Conservation (phyloP, 1,140 invertebrate species). For the Drosophila jambulina region DNA sequence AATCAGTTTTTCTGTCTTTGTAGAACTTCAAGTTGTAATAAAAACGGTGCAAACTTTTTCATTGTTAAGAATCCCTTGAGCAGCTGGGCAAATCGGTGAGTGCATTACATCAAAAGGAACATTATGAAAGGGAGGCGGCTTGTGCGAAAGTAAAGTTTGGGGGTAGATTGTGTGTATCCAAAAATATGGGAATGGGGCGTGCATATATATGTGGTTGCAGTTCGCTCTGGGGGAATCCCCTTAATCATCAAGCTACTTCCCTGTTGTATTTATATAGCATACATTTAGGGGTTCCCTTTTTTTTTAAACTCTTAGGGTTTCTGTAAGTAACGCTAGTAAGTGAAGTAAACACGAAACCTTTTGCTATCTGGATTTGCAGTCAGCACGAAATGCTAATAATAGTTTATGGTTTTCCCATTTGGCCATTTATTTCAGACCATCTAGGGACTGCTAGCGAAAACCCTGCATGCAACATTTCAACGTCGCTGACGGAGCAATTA, state of each 20-base stretch:
- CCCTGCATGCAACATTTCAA: slow-evolving; percentile 45
- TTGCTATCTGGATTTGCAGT: slow-evolving; percentile 13
- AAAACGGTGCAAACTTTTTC: slow-evolving; percentile 38
- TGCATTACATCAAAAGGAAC: background rate
- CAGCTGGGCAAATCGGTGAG: slow-evolving; percentile 16
- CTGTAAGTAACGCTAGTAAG: background rate
- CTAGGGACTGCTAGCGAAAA: slow-evolving; percentile 23
- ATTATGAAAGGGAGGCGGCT: slow-evolving; percentile 1
- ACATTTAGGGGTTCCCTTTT: background rate
- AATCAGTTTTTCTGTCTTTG: slow-evolving; percentile 44
- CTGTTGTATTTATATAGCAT: background rate
- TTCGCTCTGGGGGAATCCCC: background rate
- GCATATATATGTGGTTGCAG: slow-evolving; percentile 14
- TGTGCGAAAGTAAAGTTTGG: slow-evolving; percentile 27
- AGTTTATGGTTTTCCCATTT: background rate
- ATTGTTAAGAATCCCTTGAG: slow-evolving; percentile 14
- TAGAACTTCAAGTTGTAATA: slow-evolving; percentile 25
- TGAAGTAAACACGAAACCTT: background rate
- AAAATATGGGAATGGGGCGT: background rate
- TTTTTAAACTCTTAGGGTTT: background rate
- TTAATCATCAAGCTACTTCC: background rate
- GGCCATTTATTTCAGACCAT: slow-evolving; percentile 21
- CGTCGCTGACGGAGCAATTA: slow-evolving; percentile 48
- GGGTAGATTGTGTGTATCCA: slow-evolving; percentile 24
- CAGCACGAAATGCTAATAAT: slow-evolving; percentile 7